These are phyloP conservation scores for Netelia inedita DNA, from an alignment of 2,888 invertebrate species.

Conservation along the genomic window DNA sequence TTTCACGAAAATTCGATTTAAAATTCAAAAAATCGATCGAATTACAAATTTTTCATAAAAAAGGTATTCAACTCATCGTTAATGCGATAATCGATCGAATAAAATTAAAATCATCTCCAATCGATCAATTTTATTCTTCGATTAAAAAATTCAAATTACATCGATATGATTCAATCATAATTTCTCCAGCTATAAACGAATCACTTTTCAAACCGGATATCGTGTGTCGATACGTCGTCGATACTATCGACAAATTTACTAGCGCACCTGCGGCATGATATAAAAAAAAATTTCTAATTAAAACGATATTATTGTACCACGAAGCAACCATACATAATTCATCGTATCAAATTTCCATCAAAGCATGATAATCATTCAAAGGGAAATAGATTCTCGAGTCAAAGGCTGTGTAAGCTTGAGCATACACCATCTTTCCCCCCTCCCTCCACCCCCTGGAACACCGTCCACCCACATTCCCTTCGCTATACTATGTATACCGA, in stretches of 20 bases:
- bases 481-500: slow-evolving; percentile 22
- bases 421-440: neutral
- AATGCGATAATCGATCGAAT: too few species aligned
- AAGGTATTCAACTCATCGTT: too few species aligned
- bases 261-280: too few species aligned
- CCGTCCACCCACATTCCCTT: neutral
- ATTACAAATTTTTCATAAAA: too few species aligned
- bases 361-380: slow-evolving; percentile 27
- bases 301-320: neutral
- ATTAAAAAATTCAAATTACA: neutral
- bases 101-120: neutral
- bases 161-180: too few species aligned
- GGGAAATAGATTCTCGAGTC: slow-evolving; percentile 25
- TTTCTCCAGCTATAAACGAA: too few species aligned
- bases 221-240: too few species aligned
- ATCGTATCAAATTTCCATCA: slow-evolving; percentile 26
- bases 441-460: neutral
- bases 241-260: too few species aligned
- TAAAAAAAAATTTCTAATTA: neutral
- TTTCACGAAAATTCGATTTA: too few species aligned
- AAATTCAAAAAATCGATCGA: too few species aligned
- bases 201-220: too few species aligned
- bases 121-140: neutral
- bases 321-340: neutral
- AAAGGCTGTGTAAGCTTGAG: slow-evolving; percentile 21